These are phyloP conservation scores for Talpa occidentalis DNA, from an alignment of 2,113 vertebrate genomes.

Conservation along the genomic window DNA sequence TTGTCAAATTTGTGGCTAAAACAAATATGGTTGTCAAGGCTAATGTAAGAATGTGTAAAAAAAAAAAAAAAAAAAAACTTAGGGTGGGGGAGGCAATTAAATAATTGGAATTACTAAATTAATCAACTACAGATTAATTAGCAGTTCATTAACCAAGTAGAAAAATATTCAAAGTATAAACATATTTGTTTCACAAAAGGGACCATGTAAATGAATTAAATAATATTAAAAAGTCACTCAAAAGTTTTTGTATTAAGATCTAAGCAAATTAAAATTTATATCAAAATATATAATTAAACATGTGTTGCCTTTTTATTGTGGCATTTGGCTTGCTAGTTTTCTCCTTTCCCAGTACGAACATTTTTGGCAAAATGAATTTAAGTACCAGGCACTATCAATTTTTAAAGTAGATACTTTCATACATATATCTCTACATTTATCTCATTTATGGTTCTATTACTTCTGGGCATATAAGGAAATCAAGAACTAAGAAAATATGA, in stretches of 20 bases:
- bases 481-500: not conserved
- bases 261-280: not conserved
- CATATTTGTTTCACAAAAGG: not conserved
- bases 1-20: not conserved
- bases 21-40: not conserved
- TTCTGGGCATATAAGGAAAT: not conserved
- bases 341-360: not conserved
- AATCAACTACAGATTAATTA: not conserved
- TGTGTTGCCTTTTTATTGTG: not conserved
- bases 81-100: not conserved
- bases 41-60: not conserved
- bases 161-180: not conserved
- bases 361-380: constrained; percentile 18
- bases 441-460: not conserved
- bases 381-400: not conserved
- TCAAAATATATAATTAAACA: not conserved
- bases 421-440: not conserved
- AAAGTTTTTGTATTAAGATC: not conserved
- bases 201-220: not conserved
- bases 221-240: not conserved
- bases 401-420: not conserved
- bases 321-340: not conserved
- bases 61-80: not conserved
- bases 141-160: not conserved
- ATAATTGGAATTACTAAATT: not conserved